Base-by-base conservation (phyloP, 1,140 invertebrate genomes). In the Agraylea sexmaculata region DNA sequence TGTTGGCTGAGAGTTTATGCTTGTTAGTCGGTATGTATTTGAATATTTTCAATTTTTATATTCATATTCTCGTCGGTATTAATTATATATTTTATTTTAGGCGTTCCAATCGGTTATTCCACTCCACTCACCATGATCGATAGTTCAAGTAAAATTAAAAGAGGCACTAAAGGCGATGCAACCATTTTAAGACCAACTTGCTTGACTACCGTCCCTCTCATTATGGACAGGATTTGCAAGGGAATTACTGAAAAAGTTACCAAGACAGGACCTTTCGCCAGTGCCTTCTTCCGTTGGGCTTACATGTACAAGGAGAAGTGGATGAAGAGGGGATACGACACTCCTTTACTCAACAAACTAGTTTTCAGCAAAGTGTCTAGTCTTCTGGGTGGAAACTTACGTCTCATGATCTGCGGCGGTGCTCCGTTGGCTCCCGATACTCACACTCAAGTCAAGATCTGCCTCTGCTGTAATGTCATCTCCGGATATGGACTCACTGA, bases 401-500 rank as follows among this genome's bases (percentile, higher is more conserved):
- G 90, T 15, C 64, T 90, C 37, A 82, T 98, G 58, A 74, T 97
- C 40, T 78, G 76, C 12, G 95, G 95, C 37, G 93, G 93, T 45
- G 95, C 95, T 22, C 93, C 93, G 15, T 69, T 99, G 0, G 87
- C 87, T n/a, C 77, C 88, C 2, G 90, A 96, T 54, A 97, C 93
- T 6, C 93, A 99, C 55, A 77, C 82, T 51, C 93, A 96, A 59
- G 87, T 96, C 49, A 84, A 92, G 58, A 78, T 87, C 40, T 94
- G 90, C 57, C 73, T 99, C 16, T 95, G 89, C 58, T 80, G 86
- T 29, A 80, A 82, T 30, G 77, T 98, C 16, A 76, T 87, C 33
- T 90, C 94, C 59, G 95, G 94, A 31, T 99, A 99, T 67, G 95
- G 94, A 5, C 74, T 98, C 22, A 99, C 95, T 1, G 94, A 99